Base-by-base conservation (phyloP, 1,140 invertebrate species). In the Chlorops oryzae region DNA sequence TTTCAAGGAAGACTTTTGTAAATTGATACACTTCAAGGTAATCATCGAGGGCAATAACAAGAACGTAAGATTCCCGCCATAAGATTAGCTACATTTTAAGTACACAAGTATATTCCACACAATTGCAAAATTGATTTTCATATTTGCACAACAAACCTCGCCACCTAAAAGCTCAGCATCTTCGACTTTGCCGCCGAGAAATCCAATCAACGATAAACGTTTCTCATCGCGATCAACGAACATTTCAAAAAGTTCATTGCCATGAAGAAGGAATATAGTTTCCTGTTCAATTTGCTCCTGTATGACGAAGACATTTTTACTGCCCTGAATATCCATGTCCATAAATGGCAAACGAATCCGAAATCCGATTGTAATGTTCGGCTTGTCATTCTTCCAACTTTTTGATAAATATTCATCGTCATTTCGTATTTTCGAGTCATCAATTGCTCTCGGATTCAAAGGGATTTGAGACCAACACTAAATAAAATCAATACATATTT, bases 1-100 rank as follows among this genome's bases (percentile, higher is more conserved):
- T 24, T 50, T 27, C 23, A 52, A 64, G 39, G n/a, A 54, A 21
- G 13, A 44, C 50, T 15, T 50, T 50, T 7, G 57, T 34, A 28
- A 69, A 45, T 23, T 69, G 65, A 51, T 66, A 70, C 1, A 69
- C 47, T 46, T 66, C 62, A 28, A 69, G 27, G 0, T 52, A 54
- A 1, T 69, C 59, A 3, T 56, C 55, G 2, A 63, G 51, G 1
- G 57, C 63, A 3, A 69, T 45, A 20, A 58, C 57, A 5, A 70
- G 35, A 2, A 70, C 20, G 2, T 65, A 34, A 44, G 64, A 59
- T 15, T 63, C 48, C 0, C 50, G 63, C 65, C 65, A 70, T 22
- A 41, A 32, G 0, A 65, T 56, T 3, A 70, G 27, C 52, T 54
- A 18, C 5, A 40, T n/a, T n/a, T n/a, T n/a, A 46, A 44, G 23